These are phyloP conservation scores for Agrilus mali DNA, from an alignment of 2,888 invertebrate species.

Conservation along the genomic window DNA sequence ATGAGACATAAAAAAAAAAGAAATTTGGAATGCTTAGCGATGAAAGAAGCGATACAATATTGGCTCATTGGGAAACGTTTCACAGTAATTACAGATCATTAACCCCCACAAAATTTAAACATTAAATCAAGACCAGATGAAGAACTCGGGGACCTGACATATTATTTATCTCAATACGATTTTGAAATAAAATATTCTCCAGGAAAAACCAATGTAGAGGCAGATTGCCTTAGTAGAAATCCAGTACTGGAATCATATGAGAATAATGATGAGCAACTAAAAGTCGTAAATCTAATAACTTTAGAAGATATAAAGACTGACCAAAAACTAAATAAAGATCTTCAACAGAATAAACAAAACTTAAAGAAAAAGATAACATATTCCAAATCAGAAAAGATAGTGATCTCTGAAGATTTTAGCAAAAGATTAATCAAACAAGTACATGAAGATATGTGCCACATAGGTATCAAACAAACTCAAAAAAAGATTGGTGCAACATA, in stretches of 20 bases:
- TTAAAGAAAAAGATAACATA: neutral
- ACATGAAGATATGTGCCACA: conserved; percentile 1
- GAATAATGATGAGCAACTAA: no score
- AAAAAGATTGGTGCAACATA: no score
- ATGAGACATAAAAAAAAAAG: conserved; percentile 9
- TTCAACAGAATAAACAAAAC: no score
- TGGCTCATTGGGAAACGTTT: conserved; percentile 15
- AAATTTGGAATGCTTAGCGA: conserved; percentile 16
- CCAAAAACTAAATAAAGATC: no score
- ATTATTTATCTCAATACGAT: conserved; percentile 13
- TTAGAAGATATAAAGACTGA: no score
- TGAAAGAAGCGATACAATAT: conserved; percentile 15
- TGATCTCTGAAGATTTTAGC: neutral
- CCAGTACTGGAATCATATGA: no score
- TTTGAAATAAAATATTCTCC: conserved; percentile 13
- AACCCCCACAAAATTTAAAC: conserved; percentile 12
- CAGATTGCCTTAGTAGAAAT: conserved; percentile 7
- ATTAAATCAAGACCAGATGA: conserved; percentile 13
- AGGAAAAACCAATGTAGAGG: conserved; percentile 12
- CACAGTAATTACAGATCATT: conserved; percentile 14
- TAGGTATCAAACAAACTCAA: neutral
- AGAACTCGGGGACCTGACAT: conserved; percentile 12
- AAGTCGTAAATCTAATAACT: no score
- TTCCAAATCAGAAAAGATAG: no score
- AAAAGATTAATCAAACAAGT: neutral